Conservation (phyloP, 2,797 vertebrate genomes). For the Acanthopagrus latus region DNA sequence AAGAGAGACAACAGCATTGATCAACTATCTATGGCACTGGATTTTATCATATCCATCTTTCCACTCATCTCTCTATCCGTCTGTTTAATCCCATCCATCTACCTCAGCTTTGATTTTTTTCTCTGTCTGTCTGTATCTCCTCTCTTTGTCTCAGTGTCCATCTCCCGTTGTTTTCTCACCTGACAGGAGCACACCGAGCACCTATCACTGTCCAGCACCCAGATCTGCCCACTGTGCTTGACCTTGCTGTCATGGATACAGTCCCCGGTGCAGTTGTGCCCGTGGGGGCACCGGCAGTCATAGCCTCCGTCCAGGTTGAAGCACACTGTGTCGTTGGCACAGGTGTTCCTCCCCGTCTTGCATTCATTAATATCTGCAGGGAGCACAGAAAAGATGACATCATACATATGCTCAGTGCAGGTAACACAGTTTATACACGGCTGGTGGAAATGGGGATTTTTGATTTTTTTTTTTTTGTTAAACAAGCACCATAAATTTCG, state of each 20-base stretch:
- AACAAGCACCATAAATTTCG: slow-evolving; percentile 4
- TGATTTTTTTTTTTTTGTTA: not conserved
- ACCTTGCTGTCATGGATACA: slow-evolving; percentile 95
- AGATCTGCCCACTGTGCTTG: slow-evolving; percentile 97
- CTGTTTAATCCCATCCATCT: slow-evolving; percentile 9
- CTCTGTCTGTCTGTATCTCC: not conserved
- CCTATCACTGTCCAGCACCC: slow-evolving; percentile 96
- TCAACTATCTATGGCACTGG: slow-evolving; percentile 15
- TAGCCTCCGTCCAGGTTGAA: slow-evolving; percentile 99
- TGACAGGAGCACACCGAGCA: slow-evolving; percentile 98
- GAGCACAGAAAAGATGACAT: slow-evolving; percentile 55
- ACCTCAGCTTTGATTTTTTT: not conserved
- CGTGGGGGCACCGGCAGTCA: slow-evolving; percentile 97
- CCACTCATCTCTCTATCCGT: slow-evolving; percentile 10
- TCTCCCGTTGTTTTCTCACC: slow-evolving; percentile 83
- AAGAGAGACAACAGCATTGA: slow-evolving; percentile 3
- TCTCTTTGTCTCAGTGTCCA: slow-evolving; percentile 19
- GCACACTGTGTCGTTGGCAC: slow-evolving; percentile 96
- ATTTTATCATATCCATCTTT: slow-evolving; percentile 9
- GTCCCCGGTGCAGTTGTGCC: slow-evolving; percentile 97
- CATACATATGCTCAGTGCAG: slow-evolving; percentile 52
- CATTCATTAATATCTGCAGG: slow-evolving; percentile 96
- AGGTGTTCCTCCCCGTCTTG: slow-evolving; percentile 93
- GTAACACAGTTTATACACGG: slow-evolving; percentile 15
- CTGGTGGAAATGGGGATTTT: not conserved